These are phyloP conservation scores for Myxocyprinus asiaticus DNA, from an alignment of 2,113 vertebrate species.

Conservation along the genomic window DNA sequence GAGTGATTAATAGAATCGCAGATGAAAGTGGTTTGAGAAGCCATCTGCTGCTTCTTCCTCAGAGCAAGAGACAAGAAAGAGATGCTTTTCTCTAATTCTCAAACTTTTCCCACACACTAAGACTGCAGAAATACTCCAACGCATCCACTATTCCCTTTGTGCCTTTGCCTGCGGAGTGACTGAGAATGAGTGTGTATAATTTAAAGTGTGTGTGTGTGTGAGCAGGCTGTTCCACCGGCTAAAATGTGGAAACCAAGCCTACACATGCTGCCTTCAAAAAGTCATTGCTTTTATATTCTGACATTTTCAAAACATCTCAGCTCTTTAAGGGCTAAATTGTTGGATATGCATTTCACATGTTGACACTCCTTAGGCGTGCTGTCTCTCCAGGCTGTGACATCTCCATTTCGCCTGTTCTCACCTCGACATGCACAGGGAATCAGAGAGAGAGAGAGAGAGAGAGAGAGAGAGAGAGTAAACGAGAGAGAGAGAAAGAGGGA, in stretches of 20 bases:
- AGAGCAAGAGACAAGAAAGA: slow-evolving; percentile 12
- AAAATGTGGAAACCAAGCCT: slow-evolving; percentile 34
- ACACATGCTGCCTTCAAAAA: slow-evolving; percentile 48
- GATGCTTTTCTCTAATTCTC: slow-evolving; percentile 4
- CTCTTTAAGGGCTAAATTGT: slow-evolving; percentile 55
- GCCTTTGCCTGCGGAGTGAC: slow-evolving; percentile 4
- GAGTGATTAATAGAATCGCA: slow-evolving; percentile 13
- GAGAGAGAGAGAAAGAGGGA: neutral
- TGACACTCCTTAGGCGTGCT: slow-evolving; percentile 46
- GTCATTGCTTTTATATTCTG: slow-evolving; percentile 45
- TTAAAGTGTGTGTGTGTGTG: slow-evolving; percentile 11
- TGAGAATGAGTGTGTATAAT: neutral
- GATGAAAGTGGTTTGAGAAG: slow-evolving; percentile 10
- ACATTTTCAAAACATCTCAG: slow-evolving; percentile 50
- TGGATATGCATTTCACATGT: slow-evolving; percentile 48
- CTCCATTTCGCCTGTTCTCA: slow-evolving; percentile 50
- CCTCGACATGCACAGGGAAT: slow-evolving; percentile 17
- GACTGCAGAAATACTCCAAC: slow-evolving; percentile 9
- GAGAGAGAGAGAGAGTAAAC: neutral
- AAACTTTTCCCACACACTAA: slow-evolving; percentile 18
- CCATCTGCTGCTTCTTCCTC: slow-evolving; percentile 24
- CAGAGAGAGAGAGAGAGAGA: slow-evolving; percentile 22
- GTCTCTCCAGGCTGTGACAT: slow-evolving; percentile 50
- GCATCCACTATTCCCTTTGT: slow-evolving; percentile 22
- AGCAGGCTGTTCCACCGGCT: slow-evolving; percentile 1